Conservation (phyloP, 2,113 vertebrate genomes). For the Cavia aperea region DNA sequence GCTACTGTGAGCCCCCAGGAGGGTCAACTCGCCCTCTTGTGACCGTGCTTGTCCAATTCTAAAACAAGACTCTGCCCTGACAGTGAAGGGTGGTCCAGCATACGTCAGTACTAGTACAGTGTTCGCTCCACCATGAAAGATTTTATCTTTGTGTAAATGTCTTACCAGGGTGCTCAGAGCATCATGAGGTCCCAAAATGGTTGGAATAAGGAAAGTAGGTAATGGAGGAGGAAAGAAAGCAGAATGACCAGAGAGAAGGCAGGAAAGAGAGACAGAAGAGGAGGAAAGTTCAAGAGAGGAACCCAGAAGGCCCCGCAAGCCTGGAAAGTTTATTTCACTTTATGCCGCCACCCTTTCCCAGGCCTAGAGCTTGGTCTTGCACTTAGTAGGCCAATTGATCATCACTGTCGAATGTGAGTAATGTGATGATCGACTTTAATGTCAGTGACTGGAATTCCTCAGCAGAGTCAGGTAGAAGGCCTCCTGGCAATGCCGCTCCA, state of each 20-base stretch:
- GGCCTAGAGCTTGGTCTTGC: background rate
- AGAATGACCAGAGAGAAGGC: background rate
- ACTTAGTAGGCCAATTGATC: background rate
- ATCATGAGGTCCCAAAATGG: background rate
- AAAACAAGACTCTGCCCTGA: background rate
- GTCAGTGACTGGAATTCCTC: background rate
- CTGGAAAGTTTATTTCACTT: background rate
- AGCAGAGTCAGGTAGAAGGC: background rate
- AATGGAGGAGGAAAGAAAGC: background rate
- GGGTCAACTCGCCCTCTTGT: background rate
- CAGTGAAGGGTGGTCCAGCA: background rate
- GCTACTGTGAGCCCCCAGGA: background rate
- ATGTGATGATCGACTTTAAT: background rate
- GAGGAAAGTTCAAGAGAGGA: background rate
- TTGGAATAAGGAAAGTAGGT: background rate
- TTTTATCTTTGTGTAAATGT: background rate
- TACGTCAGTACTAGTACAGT: background rate
- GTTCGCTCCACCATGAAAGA: background rate
- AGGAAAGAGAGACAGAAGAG: background rate
- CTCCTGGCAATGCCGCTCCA: background rate
- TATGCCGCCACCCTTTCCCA: too few species aligned
- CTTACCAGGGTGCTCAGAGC: background rate
- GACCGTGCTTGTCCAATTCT: background rate
- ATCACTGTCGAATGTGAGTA: accelerated
- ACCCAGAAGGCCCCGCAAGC: accelerated